These are phyloP conservation scores for Myioborus miniatus DNA, from an alignment of 2,797 vertebrate genomes.

Conservation along the genomic window DNA sequence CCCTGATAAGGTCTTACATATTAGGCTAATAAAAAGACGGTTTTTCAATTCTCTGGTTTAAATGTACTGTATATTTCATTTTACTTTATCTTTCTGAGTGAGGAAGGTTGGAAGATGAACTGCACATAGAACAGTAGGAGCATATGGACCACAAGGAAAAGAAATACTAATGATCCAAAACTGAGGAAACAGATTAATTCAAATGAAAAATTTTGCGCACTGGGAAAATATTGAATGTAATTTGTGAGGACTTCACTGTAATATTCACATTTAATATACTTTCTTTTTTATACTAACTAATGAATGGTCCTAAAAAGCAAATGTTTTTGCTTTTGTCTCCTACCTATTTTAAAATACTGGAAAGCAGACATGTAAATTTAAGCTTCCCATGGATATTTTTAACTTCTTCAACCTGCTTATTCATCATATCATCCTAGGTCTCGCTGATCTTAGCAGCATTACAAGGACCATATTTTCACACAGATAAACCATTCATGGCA, in stretches of 20 bases:
- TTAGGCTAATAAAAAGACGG: not conserved
- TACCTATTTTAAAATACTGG: conserved; percentile 17
- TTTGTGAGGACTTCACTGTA: not conserved
- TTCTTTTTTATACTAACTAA: not conserved
- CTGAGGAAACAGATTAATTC: not conserved
- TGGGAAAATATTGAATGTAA: not conserved
- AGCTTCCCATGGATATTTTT: conserved; percentile 19
- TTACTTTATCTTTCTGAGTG: not conserved
- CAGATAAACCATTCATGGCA: conserved; percentile 23
- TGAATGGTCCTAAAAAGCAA: not conserved
- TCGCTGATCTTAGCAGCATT: conserved; percentile 48
- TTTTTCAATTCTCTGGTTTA: not conserved
- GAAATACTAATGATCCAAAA: not conserved
- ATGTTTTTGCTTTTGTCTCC: not conserved
- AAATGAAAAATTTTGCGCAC: not conserved
- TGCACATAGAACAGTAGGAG: not conserved
- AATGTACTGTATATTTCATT: not conserved
- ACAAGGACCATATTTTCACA: conserved; percentile 45
- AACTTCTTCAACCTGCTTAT: conserved; percentile 30
- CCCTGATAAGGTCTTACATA: not conserved
- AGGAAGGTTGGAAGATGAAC: not conserved
- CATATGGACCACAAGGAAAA: not conserved
- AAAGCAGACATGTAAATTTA: conserved; percentile 60
- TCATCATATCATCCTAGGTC: conserved; percentile 20
- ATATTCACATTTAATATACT: not conserved